Base-by-base conservation (phyloP, 2,888 invertebrate genomes). In the Epirrhoe alternata region DNA sequence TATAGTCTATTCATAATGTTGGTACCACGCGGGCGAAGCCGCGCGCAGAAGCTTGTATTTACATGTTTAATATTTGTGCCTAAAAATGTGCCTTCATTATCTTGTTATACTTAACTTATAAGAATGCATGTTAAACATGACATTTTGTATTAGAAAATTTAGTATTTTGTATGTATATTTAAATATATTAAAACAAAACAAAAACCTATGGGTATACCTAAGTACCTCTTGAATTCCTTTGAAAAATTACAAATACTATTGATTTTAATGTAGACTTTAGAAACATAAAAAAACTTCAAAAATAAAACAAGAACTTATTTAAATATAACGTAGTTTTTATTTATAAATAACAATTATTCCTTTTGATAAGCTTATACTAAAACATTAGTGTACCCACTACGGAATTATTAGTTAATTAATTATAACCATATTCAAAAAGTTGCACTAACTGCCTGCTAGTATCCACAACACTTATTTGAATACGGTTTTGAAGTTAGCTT, bases 61-160 rank as follows among this genome's bases (percentile, higher is more conserved):
- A 42, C 12, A 12, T 42, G 5, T 12, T 42, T 12, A 42, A 4
- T 42, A 12, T 42, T 24, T 42, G 85, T 84, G 84, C 85, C 85
- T 83, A 77, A 75, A 30, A 57, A 79, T 76, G 75, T 81, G 75
- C 76, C 76, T 79, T 38, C 57, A 57, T 57, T 3, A 42, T 24
- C 24, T 35, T 55, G 8, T 70, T 65, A 62, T 14, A 6, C n/a
- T 24, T 42, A 16, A 38, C n/a, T 17, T 47, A 47, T 47, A 47
- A 12, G 6, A 38, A 54, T 77, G 81, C 74, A 61, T 85, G 83
- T 86, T 55, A 61, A 74, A 85, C 84, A 84, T 83, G 84, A 82
- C 80, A 77, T 63, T 58, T 47, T 24, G 17, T 54, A 54, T 24
- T 57, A 16, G 7, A 16, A 17, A 8, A 51, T 47, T 57, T 14